phyloP scores from a whole-genome alignment of 2,797 vertebrate species.

The Chelonia mydas region DNA sequence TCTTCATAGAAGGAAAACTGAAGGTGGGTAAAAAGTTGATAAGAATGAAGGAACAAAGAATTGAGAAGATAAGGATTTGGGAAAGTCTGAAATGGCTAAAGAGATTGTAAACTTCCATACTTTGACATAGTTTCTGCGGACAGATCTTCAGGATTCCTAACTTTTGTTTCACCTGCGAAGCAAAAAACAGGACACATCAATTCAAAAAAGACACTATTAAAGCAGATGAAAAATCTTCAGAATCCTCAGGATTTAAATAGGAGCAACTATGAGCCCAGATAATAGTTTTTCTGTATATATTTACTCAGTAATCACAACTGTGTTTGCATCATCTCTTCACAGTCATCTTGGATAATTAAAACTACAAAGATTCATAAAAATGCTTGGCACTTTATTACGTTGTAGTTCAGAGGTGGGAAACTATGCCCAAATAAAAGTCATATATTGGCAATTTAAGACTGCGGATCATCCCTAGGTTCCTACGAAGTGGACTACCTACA shows the following conservation, averaged over 20 bases:
- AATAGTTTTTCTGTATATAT: neutral
- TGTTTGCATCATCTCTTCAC: neutral
- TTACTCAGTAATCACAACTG: neutral
- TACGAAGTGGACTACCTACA: neutral
- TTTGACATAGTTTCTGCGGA: constrained; percentile 98
- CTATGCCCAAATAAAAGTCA: fast-evolving
- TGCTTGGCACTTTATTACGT: fast-evolving
- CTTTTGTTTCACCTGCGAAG: constrained; percentile 93
- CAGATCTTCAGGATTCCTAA: constrained; percentile 93
- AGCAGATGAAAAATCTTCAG: neutral
- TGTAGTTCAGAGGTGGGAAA: neutral
- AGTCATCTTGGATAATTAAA: constrained; percentile 18
- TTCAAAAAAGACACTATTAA: neutral
- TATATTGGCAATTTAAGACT: neutral
- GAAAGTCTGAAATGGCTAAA: neutral
- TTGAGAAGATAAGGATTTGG: neutral
- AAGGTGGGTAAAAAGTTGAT: neutral
- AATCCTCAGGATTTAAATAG: neutral
- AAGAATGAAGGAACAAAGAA: neutral
- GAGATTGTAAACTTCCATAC: constrained; percentile 80
- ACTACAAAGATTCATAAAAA: neutral
- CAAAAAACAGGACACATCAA: neutral
- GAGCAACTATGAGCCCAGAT: neutral
- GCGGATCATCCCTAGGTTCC: neutral
- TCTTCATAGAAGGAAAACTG: neutral